Evolutionary conservation across 2,113 vertebrate species (phyloP), one percentile per base, ranked within the genome.

Genomic region (Leucopternis melanops): DNA sequence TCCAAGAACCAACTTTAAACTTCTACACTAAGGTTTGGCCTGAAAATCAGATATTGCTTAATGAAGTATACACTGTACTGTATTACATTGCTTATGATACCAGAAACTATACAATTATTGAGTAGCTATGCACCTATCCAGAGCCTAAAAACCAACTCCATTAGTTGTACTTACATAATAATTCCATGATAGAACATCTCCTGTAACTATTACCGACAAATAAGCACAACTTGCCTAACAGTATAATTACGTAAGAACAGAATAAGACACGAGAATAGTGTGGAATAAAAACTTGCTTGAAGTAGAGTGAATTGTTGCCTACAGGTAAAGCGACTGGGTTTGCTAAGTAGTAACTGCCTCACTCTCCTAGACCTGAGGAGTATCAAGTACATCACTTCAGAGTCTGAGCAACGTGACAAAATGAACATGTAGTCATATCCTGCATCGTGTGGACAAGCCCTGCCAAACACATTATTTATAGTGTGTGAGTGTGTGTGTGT

Each of bases 401-500:
- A 61, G 50, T 4, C 36, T 20, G 29, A 77, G 58, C 63, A 58
- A 34, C 5, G 62, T 22, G 75, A 44, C 67, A 45, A 25, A 71
- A 66, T 4, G 8, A 71, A 16, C 23, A 1, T 1, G 25, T 3
- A 29, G 25, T 34, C 58, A 55, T 80, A 69, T 17, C 31, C 67
- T 89, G 62, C 15, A 21, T 10, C 42, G 2, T 0, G 19, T 1
- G 15, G 45, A 44, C 4, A 17, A 80, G n/a, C 14, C 58, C 67
- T 44, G 69, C 11, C 55, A 66, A 65, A 47, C 55, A 62, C 34
- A 31, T 19, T 6, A 17, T 13, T n/a, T 47, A 44, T 2, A 49
- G 1, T 31, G 11, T 47, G 13, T 11, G 1, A 16, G 13, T 11
- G 1, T 18, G 11, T 11, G 1, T 18, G 2, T 16, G 5, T 29